These are phyloP conservation scores for Rhagoletis pomonella DNA, from an alignment of 1,140 invertebrate genomes.

Conservation along the genomic window DNA sequence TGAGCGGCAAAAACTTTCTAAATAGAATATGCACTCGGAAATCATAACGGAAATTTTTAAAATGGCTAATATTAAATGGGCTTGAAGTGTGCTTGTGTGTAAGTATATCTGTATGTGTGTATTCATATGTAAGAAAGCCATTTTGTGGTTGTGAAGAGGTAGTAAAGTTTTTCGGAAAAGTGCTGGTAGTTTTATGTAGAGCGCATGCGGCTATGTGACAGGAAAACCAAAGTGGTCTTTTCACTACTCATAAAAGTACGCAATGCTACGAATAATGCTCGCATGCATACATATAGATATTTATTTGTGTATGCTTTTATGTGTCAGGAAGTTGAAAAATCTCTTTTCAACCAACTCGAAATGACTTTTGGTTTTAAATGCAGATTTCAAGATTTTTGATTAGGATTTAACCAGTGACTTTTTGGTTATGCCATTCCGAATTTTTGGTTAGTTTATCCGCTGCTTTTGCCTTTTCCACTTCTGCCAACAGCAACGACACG, in stretches of 20 bases:
- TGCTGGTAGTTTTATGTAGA: too few species aligned
- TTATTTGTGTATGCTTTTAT: not conserved
- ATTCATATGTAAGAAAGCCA: too few species aligned
- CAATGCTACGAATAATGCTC: not conserved
- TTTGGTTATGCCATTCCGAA: slow-evolving; percentile 3
- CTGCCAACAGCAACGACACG: too few species aligned
- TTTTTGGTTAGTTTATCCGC: not conserved
- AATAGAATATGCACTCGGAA: slow-evolving; percentile 58
- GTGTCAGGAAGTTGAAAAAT: not conserved
- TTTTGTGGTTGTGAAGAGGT: not conserved
- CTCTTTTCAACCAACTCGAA: not conserved
- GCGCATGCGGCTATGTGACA: slow-evolving; percentile 28
- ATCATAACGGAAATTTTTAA: slow-evolving; percentile 66
- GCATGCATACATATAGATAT: not conserved
- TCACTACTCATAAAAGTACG: not conserved
- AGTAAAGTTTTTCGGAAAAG: not conserved
- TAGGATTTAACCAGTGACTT: not conserved
- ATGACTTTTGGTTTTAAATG: slow-evolving; percentile 38
- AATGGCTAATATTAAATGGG: slow-evolving; percentile 58
- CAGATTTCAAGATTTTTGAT: slow-evolving; percentile 28
- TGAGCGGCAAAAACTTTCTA: slow-evolving; percentile 32
- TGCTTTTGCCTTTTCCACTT: not conserved
- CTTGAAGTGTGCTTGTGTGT: not conserved
- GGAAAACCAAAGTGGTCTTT: not conserved
- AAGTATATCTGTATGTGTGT: too few species aligned